Conservation (phyloP, 2,888 invertebrate genomes). For the Ornithoptera alexandrae region DNA sequence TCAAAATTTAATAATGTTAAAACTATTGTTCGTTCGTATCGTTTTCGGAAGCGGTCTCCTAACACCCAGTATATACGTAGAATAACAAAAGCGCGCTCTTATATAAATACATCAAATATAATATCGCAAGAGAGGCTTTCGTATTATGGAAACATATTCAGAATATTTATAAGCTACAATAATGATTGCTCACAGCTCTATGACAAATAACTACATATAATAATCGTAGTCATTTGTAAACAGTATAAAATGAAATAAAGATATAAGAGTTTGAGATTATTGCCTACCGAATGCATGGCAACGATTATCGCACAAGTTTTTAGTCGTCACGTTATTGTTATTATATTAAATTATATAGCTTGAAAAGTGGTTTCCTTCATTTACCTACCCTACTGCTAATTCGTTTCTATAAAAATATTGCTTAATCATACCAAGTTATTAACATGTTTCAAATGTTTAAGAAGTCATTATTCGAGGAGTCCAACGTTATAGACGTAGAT, state of each 20-base stretch:
- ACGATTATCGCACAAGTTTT: conserved; percentile 23
- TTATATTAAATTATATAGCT: conserved; percentile 25
- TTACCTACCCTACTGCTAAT: not conserved
- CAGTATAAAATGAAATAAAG: not conserved
- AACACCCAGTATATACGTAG: no score
- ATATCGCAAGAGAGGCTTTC: not conserved
- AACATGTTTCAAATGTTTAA: not conserved
- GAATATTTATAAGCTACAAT: not conserved
- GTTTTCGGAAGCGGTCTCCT: no score
- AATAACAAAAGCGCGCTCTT: not conserved
- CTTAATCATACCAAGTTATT: not conserved
- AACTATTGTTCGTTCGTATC: not conserved
- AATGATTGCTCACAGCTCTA: not conserved
- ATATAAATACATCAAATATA: not conserved
- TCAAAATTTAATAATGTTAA: not conserved
- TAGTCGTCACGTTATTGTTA: conserved; percentile 22
- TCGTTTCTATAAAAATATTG: not conserved
- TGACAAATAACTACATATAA: not conserved
- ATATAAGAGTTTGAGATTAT: not conserved
- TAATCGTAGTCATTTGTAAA: not conserved
- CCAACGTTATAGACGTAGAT: not conserved
- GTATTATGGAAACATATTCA: not conserved
- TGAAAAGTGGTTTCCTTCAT: conserved; percentile 13
- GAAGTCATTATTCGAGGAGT: not conserved
- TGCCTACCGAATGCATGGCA: conserved; percentile 11